Evolutionary conservation across 2,113 vertebrate genomes (phyloP).

Genomic region (Todiramphus saurophagus): DNA sequence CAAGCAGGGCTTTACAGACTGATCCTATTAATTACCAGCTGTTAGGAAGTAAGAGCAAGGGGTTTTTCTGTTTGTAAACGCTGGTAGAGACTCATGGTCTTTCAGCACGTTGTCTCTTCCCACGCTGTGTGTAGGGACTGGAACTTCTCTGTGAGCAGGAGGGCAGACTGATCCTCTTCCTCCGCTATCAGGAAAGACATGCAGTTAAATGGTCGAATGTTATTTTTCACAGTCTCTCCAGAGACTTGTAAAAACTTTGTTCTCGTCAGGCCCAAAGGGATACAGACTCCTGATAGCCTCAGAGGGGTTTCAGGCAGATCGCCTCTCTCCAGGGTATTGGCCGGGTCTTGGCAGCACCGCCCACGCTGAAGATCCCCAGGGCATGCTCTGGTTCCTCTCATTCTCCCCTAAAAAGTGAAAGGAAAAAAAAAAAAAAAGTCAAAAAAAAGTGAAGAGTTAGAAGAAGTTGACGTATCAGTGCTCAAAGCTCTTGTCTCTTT

Average conservation of each 20-base stretch:
- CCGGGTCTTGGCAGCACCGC: not conserved
- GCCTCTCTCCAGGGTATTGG: not conserved
- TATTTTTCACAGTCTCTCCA: not conserved
- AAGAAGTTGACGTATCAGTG: accelerated
- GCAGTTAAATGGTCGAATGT: not conserved
- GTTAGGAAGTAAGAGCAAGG: not conserved
- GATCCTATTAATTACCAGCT: not conserved
- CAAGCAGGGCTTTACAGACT: not conserved
- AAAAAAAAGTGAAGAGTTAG: not conserved
- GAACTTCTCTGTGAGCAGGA: not conserved
- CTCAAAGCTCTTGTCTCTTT: not conserved
- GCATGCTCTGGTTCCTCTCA: not conserved
- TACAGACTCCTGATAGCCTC: not conserved
- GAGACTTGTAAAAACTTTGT: not conserved
- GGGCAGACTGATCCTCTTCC: not conserved
- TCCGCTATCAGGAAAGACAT: not conserved
- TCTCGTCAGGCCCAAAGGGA: not conserved
- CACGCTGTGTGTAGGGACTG: accelerated
- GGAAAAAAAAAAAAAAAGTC: not conserved
- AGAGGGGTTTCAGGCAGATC: not conserved
- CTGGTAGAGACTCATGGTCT: not conserved
- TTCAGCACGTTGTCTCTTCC: not conserved
- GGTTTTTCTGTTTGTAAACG: not conserved
- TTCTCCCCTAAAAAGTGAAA: not conserved
- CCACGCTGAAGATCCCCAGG: not conserved